Conservation (phyloP, 1,140 invertebrate genomes). For the Drosophila bocqueti region DNA sequence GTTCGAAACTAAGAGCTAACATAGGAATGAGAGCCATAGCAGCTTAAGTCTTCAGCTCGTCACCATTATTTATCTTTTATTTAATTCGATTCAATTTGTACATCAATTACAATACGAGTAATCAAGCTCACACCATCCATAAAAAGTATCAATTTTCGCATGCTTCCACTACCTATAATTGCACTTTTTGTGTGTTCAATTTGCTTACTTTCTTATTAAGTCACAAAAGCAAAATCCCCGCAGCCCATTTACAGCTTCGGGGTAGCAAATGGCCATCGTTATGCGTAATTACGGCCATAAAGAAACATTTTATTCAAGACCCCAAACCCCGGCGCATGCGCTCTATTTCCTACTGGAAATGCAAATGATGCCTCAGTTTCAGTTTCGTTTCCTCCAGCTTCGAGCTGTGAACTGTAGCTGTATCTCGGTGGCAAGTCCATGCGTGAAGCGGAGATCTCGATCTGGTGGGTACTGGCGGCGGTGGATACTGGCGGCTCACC, state of each 20-base stretch:
- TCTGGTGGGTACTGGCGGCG: slow-evolving; percentile 33
- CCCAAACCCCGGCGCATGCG: slow-evolving; percentile 47
- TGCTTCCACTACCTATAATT: slow-evolving; percentile 12
- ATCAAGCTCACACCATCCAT: neutral
- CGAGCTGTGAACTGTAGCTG: slow-evolving; percentile 14
- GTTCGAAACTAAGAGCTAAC: no score
- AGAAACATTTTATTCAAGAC: slow-evolving; percentile 77
- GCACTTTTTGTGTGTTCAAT: slow-evolving; percentile 9
- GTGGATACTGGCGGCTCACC: slow-evolving; percentile 37
- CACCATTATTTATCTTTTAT: neutral
- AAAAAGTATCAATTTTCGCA: slow-evolving; percentile 3
- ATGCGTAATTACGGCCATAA: slow-evolving; percentile 68
- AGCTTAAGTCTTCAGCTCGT: no score
- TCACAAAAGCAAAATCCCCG: slow-evolving; percentile 33
- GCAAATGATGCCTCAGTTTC: slow-evolving; percentile 60
- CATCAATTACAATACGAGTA: neutral
- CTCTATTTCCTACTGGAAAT: slow-evolving; percentile 79
- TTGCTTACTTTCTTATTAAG: slow-evolving; percentile 31
- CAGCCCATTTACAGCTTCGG: slow-evolving; percentile 2
- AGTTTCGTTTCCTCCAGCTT: slow-evolving; percentile 7
- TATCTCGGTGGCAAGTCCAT: slow-evolving; percentile 37
- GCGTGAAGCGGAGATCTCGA: slow-evolving; percentile 61
- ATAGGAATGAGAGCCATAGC: no score
- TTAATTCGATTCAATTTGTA: neutral
- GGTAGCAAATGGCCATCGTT: slow-evolving; percentile 50